phyloP scores from a whole-genome alignment of 2,888 invertebrate genomes.

The Tanypteryx hageni region DNA sequence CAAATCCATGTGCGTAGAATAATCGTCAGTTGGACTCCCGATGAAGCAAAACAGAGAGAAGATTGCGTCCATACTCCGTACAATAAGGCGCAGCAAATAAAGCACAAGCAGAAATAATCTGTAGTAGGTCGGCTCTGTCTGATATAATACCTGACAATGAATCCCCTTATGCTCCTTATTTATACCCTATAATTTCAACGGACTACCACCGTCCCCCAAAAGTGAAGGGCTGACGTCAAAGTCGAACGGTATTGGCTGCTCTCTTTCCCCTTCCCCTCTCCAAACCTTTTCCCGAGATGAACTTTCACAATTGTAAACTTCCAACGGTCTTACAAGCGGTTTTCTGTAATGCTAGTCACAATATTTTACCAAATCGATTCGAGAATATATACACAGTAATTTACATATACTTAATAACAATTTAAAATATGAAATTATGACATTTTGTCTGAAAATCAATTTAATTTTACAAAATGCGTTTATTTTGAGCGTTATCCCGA shows the following conservation, averaged over 20 bases:
- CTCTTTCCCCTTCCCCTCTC: neutral
- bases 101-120: neutral
- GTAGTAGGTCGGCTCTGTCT: neutral
- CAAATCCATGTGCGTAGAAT: neutral
- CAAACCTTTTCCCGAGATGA: neutral
- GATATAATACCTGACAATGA: neutral
- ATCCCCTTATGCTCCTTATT: neutral
- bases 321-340: too few relatives aligned
- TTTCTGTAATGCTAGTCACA: too few relatives aligned
- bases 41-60: constrained; percentile 31
- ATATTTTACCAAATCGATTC: too few relatives aligned
- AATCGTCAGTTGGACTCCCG: neutral
- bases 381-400: too few relatives aligned
- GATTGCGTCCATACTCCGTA: neutral
- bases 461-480: too few relatives aligned
- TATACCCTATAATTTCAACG: neutral
- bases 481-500: too few relatives aligned
- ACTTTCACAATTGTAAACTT: neutral
- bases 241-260: neutral
- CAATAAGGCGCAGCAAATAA: neutral
- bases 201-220: neutral
- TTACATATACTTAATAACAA: too few relatives aligned
- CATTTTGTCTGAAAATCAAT: too few relatives aligned
- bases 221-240: constrained; percentile 1
- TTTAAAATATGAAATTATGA: too few relatives aligned